A percentile compares a stretch with the other conserved stretches of the same genome.
Conservation (phyloP, 2,888 invertebrate species). For the Scaptomyza cyrtandrae region DNA sequence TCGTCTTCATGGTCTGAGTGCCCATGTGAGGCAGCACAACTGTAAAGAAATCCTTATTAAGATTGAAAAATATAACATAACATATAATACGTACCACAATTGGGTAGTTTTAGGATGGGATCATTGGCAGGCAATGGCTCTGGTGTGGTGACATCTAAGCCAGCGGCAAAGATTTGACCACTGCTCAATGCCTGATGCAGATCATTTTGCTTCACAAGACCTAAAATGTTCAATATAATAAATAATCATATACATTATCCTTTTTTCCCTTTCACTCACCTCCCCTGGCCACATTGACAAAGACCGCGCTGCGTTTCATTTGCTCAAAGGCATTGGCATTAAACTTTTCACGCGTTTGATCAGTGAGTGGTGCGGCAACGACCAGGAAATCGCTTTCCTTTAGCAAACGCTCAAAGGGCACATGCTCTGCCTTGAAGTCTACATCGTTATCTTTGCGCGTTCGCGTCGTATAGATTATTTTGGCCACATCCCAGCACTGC, state of each 20-base stretch:
- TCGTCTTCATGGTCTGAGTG: conserved; percentile 91
- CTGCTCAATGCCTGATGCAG: conserved; percentile 90
- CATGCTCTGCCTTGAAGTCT: conserved; percentile 88
- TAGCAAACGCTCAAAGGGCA: conserved; percentile 89
- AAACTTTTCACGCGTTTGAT: conserved; percentile 92
- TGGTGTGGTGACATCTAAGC: conserved; percentile 95
- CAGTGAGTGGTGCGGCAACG: conserved; percentile 90
- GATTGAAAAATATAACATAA: rapidly evolving
- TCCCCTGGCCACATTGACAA: conserved; percentile 95
- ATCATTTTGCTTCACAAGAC: conserved; percentile 91
- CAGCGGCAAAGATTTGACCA: conserved; percentile 92
- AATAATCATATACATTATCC: background rate
- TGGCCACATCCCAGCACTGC: conserved; percentile 89
- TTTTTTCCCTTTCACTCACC: conserved; percentile 73
- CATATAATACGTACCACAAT: conserved; percentile 88
- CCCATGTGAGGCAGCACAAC: conserved; percentile 95
- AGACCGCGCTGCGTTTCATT: conserved; percentile 94
- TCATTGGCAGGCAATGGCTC: conserved; percentile 94
- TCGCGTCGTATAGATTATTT: conserved; percentile 91
- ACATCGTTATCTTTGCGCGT: conserved; percentile 87
- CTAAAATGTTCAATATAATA: conserved; percentile 75
- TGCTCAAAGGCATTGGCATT: conserved; percentile 90
- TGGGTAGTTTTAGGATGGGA: conserved; percentile 90
- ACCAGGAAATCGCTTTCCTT: conserved; percentile 93
- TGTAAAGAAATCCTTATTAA: conserved; percentile 72